phyloP scores from a whole-genome alignment of 2,113 vertebrate species.

The Nesoenas mayeri region DNA sequence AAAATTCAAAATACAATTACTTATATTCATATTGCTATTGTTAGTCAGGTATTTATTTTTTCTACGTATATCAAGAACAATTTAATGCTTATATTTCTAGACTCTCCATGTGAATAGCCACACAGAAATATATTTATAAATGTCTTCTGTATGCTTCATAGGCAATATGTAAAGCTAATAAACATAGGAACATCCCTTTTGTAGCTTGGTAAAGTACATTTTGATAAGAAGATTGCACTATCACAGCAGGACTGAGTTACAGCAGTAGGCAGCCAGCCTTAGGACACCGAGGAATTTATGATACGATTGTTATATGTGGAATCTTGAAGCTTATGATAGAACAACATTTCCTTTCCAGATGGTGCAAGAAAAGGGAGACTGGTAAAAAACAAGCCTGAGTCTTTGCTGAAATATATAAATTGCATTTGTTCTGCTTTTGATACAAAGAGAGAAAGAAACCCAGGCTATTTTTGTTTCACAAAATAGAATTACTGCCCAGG shows the following conservation, averaged over 20 bases:
- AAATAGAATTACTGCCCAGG: not conserved
- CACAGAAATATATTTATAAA: not conserved
- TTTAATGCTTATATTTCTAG: not conserved
- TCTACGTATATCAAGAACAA: not conserved
- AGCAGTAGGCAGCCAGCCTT: not conserved
- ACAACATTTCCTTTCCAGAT: not conserved
- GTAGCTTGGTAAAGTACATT: not conserved
- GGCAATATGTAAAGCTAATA: not conserved
- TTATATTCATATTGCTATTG: not conserved
- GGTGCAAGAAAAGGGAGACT: not conserved
- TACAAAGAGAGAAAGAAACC: not conserved
- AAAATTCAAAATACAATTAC: constrained; percentile 24
- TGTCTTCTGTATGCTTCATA: not conserved
- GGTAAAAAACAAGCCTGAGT: not conserved
- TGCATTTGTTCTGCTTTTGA: not conserved
- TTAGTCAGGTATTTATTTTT: not conserved
- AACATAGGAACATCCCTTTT: not conserved
- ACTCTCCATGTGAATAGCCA: not conserved
- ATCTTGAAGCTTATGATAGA: not conserved
- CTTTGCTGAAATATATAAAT: not conserved
- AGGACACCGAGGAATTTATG: not conserved
- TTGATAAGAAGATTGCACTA: not conserved
- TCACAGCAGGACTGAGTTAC: not conserved
- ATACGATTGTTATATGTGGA: not conserved
- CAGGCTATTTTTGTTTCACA: not conserved